phyloP scores from a whole-genome alignment of 2,797 vertebrate species.

The Macropus fuliginosus region DNA sequence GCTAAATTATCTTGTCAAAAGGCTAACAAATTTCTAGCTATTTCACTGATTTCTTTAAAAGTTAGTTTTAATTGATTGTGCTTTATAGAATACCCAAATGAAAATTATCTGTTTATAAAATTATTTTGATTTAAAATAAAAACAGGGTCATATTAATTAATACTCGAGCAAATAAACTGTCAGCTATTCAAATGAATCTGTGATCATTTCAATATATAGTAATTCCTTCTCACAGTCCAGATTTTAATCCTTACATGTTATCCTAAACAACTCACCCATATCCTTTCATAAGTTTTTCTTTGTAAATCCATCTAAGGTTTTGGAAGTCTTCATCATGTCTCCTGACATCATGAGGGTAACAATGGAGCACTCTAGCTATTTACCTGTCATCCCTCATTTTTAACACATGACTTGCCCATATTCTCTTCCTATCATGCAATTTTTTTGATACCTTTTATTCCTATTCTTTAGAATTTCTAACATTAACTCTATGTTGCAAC shows the following conservation, averaged over 20 bases:
- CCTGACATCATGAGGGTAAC: not conserved
- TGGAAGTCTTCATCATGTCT: not conserved
- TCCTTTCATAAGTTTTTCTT: not conserved
- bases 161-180: constrained; percentile 48
- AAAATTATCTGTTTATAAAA: constrained; percentile 73
- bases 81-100: constrained; percentile 68
- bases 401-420: not conserved
- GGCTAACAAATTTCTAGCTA: not conserved
- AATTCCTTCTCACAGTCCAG: not conserved
- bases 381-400: not conserved
- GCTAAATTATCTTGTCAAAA: constrained; percentile 23
- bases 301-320: not conserved
- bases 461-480: not conserved
- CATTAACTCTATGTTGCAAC: not conserved
- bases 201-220: not conserved
- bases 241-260: not conserved
- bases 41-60: constrained; percentile 67
- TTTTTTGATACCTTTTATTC: not conserved
- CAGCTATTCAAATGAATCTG: not conserved
- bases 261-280: not conserved
- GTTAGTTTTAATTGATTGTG: constrained; percentile 61
- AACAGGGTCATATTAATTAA: constrained; percentile 75
- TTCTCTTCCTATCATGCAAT: not conserved
- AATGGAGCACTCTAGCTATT: not conserved
- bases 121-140: constrained; percentile 68